Evolutionary conservation across 2,797 vertebrate species (phyloP), one percentile per base, ranked within the genome.

Genomic region (Myotis daubentonii): DNA sequence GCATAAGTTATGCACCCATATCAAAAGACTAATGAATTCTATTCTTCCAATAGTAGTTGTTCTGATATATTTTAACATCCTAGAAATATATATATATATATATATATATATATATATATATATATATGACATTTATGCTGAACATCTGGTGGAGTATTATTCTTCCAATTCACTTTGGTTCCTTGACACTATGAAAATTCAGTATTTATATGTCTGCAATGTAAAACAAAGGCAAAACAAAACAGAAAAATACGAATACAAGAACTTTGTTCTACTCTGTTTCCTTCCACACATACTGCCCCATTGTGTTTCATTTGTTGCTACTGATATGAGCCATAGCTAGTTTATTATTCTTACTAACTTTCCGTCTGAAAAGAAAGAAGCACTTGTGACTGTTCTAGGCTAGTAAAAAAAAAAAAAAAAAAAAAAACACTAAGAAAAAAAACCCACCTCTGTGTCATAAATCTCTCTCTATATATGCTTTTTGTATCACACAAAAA

Each of bases 221-320:
- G 57, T 72, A 93, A 91, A 86, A 41, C 28, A 89, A 82, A 95
- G 72, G 22, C 44, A 36, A 53, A 88, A 87, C 33, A 87, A 81
- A 93, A 87, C 16, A 89, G 57, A 89, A 96, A 92, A 90, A 86
- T 36, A 90, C 10, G 23, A 93, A 78, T 36, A 13, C 44, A 88
- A 57, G 38, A 78, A 74, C 51, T 90, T 82, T 44, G 15, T 83
- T 89, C 22, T 72, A 17, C 13, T 91, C 8, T 72, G 4, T 71
- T 89, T 65, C 49, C 38, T 82, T 76, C 33, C 30, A 87, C 8
- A 72, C 3, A 82, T 33, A 38, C 30, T 38, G 28, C 0, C 11
- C 10, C 36, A 65, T 4, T 53, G 23, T 87, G 53, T 85, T 88
- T 83, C 3, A 33, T 66, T 75, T 74, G 36, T 87, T 79, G 72